Evolutionary conservation across 2,888 invertebrate species (phyloP).

Genomic region (Limnephilus lunatus): DNA sequence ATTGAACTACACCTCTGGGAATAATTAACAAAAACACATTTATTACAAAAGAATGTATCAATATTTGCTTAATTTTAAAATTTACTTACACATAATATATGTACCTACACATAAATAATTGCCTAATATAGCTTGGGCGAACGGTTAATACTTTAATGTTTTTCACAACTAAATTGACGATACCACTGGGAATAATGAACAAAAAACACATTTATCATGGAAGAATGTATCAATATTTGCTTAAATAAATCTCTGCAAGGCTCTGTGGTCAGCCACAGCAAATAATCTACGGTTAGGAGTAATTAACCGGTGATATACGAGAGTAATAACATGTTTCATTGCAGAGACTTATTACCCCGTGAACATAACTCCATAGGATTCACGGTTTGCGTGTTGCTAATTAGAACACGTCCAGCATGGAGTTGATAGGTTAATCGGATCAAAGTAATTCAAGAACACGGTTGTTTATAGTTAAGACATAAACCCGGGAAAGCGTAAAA

Average conservation of each 20-base stretch:
- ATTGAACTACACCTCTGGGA: too few relatives aligned
- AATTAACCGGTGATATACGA: background rate
- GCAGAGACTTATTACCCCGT: background rate
- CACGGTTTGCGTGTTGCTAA: constrained; percentile 32
- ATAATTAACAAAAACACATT: too few relatives aligned
- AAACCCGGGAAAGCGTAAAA: background rate
- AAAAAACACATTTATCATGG: background rate
- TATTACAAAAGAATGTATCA: too few relatives aligned
- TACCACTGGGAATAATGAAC: background rate
- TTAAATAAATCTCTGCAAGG: background rate
- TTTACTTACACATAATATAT: too few relatives aligned
- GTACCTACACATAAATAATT: background rate
- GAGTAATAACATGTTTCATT: background rate
- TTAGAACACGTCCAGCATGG: constrained; percentile 19
- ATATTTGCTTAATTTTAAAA: too few relatives aligned
- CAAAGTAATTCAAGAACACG: constrained; percentile 9
- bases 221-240: background rate
- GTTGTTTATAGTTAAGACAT: background rate
- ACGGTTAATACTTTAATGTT: background rate
- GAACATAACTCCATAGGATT: background rate
- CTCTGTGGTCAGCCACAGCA: background rate
- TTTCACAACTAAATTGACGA: background rate
- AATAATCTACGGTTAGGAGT: background rate
- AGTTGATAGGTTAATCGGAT: constrained; percentile 36
- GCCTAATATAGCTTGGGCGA: background rate